These are phyloP conservation scores for Trissonchulus latispiculum DNA, from an alignment of 2,888 invertebrate genomes.

Conservation along the genomic window DNA sequence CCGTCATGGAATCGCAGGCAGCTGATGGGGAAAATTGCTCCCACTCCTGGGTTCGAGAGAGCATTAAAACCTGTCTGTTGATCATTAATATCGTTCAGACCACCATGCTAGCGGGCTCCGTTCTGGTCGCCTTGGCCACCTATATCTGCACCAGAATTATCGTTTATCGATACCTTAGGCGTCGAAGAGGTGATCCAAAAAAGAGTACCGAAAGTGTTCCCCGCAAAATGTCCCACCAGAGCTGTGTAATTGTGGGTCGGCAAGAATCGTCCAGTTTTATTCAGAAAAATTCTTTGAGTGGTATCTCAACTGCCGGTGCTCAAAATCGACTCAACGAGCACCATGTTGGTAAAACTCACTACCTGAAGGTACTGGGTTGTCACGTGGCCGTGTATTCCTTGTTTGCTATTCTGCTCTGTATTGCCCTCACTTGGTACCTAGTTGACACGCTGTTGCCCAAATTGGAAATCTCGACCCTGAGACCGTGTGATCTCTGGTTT, in stretches of 20 bases:
- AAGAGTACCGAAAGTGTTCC: not conserved
- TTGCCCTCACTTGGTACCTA: not conserved
- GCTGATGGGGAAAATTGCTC: too few species aligned
- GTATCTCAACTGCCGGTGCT: too few species aligned
- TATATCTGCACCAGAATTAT: too few species aligned
- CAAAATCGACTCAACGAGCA: too few species aligned
- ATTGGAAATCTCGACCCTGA: not conserved
- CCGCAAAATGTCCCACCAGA: too few species aligned
- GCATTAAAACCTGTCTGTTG: not conserved
- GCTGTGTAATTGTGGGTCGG: not conserved
- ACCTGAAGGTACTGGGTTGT: not conserved
- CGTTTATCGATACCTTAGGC: not conserved
- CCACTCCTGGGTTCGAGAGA: too few species aligned
- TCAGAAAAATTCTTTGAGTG: too few species aligned
- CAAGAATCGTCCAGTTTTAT: not conserved
- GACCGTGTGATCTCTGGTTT: not conserved
- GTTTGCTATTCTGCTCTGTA: not conserved
- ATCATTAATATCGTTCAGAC: not conserved
- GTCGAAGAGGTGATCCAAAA: not conserved
- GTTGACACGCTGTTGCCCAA: not conserved
- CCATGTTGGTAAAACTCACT: too few species aligned
- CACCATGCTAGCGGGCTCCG: not conserved
- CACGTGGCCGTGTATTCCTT: not conserved
- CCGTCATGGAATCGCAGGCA: too few species aligned
- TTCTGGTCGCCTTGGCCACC: too few species aligned